Evolutionary conservation across 2,888 invertebrate genomes (phyloP).

Genomic region (Noctua janthe): DNA sequence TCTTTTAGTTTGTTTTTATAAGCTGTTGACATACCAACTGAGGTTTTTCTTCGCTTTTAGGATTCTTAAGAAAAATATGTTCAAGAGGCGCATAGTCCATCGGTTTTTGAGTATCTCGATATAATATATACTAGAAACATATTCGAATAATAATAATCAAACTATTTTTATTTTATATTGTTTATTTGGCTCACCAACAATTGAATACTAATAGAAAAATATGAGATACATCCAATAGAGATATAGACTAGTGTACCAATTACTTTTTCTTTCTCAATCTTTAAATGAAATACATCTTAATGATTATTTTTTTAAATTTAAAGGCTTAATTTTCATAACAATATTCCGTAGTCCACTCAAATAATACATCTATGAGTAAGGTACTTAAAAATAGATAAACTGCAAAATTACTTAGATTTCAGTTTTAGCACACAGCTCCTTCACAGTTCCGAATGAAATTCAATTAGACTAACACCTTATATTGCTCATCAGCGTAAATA

Average conservation of each 20-base stretch:
- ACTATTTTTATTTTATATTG: too few species aligned
- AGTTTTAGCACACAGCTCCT: neutral
- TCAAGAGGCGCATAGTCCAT: neutral
- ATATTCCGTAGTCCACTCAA: neutral
- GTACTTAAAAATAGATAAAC: neutral
- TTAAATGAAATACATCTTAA: too few species aligned
- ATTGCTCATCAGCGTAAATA: neutral
- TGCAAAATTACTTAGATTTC: neutral
- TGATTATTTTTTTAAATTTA: neutral
- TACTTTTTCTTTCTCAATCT: too few species aligned
- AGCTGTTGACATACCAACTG: constrained; percentile 11
- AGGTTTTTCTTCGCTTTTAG: neutral
- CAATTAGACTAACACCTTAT: neutral
- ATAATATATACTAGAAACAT: neutral
- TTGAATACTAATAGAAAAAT: too few species aligned
- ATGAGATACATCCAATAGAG: too few species aligned
- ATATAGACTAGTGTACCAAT: too few species aligned
- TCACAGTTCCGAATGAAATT: neutral
- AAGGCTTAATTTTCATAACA: neutral
- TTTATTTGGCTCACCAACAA: too few species aligned
- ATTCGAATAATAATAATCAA: neutral
- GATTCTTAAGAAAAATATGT: neutral
- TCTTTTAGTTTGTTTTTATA: constrained; percentile 37
- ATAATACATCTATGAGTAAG: neutral
- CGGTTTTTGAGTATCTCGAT: neutral